These are phyloP conservation scores for Pluvialis apricaria DNA, from an alignment of 2,113 vertebrate genomes.

Conservation along the genomic window DNA sequence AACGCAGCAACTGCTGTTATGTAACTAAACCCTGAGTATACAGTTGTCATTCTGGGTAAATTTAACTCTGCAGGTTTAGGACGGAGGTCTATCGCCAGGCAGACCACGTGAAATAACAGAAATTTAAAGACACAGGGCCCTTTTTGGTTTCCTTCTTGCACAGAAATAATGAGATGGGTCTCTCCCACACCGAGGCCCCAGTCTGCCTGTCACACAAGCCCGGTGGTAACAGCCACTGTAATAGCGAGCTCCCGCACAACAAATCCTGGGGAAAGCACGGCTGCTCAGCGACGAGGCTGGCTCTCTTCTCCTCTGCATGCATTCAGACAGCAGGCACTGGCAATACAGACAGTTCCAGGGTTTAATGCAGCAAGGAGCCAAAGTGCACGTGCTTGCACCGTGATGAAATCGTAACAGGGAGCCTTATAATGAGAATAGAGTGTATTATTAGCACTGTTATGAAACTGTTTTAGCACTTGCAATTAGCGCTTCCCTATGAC, in stretches of 20 bases:
- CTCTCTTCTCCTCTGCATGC: conserved; percentile 5
- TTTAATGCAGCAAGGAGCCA: conserved; percentile 3
- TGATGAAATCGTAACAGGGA: conserved; percentile 54
- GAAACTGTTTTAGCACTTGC: background rate
- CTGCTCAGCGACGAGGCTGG: conserved; percentile 32
- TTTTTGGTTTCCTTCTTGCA: background rate
- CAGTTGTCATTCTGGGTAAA: conserved; percentile 81
- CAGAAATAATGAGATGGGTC: background rate
- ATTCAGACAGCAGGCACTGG: background rate
- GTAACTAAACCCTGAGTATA: conserved; percentile 78
- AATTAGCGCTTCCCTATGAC: conserved; percentile 23
- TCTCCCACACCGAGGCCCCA: background rate
- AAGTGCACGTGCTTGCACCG: background rate
- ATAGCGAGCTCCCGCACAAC: background rate
- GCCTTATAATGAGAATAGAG: conserved; percentile 10
- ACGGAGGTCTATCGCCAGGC: conserved; percentile 66
- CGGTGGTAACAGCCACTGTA: background rate
- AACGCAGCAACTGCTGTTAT: conserved; percentile 75
- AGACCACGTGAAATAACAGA: conserved; percentile 44
- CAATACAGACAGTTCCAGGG: conserved; percentile 18
- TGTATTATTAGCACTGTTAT: conserved; percentile 26
- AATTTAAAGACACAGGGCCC: conserved; percentile 68
- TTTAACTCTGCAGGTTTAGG: conserved; percentile 81
- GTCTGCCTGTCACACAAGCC: background rate
- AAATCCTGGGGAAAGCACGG: conserved; percentile 37